A percentile compares a stretch with the other conserved stretches of the same genome.
phyloP scores from a whole-genome alignment of 1,140 invertebrate genomes.

The Magallana gigas region DNA sequence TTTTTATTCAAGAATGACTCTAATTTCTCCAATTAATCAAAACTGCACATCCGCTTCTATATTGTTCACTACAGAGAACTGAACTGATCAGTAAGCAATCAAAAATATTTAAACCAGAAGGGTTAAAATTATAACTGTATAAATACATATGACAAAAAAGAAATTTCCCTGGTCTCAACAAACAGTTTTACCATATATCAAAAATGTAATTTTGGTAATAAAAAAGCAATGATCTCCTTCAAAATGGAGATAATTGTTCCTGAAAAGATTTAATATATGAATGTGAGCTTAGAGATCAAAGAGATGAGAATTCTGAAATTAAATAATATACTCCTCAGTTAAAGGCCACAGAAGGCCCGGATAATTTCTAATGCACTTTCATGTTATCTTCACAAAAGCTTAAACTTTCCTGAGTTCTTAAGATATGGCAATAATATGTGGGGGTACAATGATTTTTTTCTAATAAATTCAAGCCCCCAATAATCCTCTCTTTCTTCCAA shows the following conservation, averaged over 20 bases:
- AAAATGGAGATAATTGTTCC: constrained; percentile 1
- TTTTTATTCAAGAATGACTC: constrained; percentile 14
- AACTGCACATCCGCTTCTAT: background rate
- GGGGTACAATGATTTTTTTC: background rate
- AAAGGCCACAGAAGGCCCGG: background rate
- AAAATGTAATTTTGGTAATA: background rate
- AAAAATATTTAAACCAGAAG: background rate
- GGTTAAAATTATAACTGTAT: background rate
- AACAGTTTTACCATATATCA: background rate
- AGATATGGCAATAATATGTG: constrained; percentile 7
- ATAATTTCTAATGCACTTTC: background rate
- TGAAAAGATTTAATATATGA: background rate
- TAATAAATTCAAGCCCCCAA: constrained; percentile 23
- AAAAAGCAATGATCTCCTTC: constrained; percentile 9
- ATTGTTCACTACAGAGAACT: background rate
- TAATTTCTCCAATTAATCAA: constrained; percentile 7
- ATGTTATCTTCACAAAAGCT: background rate
- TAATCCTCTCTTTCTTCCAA: background rate
- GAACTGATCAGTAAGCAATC: background rate
- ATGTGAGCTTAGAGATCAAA: constrained; percentile 10
- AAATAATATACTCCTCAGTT: background rate
- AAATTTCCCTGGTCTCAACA: too few species aligned
- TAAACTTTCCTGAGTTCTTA: background rate
- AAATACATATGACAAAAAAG: too few species aligned
- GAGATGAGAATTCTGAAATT: background rate